Evolutionary conservation across 2,797 vertebrate species (phyloP).

Genomic region (Danio jaintianensis): DNA sequence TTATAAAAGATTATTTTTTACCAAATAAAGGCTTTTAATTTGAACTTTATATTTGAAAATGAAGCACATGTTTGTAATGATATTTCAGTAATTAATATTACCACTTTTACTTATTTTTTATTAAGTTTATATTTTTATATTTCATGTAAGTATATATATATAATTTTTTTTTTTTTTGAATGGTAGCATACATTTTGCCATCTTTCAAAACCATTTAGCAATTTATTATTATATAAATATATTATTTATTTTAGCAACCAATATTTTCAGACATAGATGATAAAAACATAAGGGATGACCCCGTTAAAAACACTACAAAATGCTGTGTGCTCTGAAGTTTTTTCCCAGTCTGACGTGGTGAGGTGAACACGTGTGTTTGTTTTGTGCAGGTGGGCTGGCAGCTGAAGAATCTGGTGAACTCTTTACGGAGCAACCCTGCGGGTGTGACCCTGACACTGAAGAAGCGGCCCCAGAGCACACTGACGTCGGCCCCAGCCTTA

Average conservation of each 20-base stretch:
- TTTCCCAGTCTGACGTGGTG: constrained; percentile 13
- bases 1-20: not conserved
- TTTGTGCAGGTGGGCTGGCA: constrained; percentile 90
- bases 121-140: too few species aligned
- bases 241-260: too few species aligned
- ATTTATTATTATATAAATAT: too few species aligned
- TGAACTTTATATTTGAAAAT: not conserved
- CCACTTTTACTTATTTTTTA: not conserved
- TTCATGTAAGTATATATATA: too few species aligned
- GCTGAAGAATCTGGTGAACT: constrained; percentile 90
- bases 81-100: not conserved
- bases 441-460: constrained; percentile 91
- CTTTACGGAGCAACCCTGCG: constrained; percentile 88
- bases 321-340: not conserved
- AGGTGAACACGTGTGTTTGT: constrained; percentile 29
- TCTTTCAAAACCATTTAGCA: not conserved
- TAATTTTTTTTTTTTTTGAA: too few species aligned
- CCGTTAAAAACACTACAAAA: not conserved
- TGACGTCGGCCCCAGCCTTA: constrained; percentile 90
- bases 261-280: not conserved
- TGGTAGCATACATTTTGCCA: not conserved
- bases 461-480: constrained; percentile 91
- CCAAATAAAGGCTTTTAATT: not conserved
- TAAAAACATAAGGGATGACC: not conserved
- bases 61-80: too few species aligned